Evolutionary conservation across 37 sponge, comb jelly and placozoan genomes (phyloP), one percentile per base, ranked within the genome.

Genomic region (Mnemiopsis leidyi): DNA sequence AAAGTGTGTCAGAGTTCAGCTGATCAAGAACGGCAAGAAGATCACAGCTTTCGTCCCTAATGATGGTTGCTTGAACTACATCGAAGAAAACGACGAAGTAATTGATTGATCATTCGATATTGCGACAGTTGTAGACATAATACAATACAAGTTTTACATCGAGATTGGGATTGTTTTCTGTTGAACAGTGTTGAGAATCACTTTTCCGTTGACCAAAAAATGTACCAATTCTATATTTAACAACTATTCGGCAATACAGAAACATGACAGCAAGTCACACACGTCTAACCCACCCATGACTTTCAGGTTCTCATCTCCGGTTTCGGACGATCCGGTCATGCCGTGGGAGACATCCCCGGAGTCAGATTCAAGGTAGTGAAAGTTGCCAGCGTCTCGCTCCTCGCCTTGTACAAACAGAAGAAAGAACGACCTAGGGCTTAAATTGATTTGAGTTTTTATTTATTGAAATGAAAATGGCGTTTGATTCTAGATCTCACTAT

Each of bases 281-380:
- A n/a, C n/a, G n/a, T n/a, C n/a, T n/a, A n/a, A n/a, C n/a, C n/a
- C n/a, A n/a, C n/a, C n/a, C n/a, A n/a, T n/a, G 13, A 48, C 61
- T 69, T 69, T 69, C 73, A 69, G 73, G 99, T 98, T 38, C 71
- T 97, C 73, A 94, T 97, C 67, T 97, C 99, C 61, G 99, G 99
- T 1, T 98, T 98, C 93, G 99, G 99, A 24, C 93, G 99, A 31
- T 95, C 95, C 32, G 99, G 99, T 32, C 99, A 98, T 82, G 99
- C 99, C 31, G 99, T 98, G 7, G 99, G 99, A 67, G 99, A 98
- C 92, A 98, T 98, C 88, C 99, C 99, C 30, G 99, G 98, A 95
- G 98, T 98, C 39, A 67, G 98, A 38, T 98, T 98, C 93, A 98
- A 98, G 94, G 95, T 98, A 38, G 98, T 98, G 67, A 98, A 98